phyloP scores from a whole-genome alignment of 2,797 vertebrate genomes.

The Molossus molossus region DNA sequence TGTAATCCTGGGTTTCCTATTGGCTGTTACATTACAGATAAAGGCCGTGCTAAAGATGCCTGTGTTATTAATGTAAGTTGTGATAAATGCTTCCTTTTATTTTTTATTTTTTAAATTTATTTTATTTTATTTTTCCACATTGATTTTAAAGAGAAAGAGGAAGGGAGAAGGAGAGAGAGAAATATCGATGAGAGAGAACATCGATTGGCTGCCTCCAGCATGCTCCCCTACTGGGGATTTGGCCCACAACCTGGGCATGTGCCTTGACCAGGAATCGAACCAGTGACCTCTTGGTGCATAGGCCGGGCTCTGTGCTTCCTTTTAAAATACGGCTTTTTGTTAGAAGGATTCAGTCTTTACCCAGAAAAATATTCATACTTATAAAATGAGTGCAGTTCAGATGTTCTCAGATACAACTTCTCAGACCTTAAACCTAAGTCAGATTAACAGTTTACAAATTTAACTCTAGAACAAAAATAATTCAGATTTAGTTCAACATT shows the following conservation, averaged over 20 bases:
- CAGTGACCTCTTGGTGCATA: not conserved
- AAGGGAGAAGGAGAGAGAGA: not conserved
- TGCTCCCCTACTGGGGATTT: not conserved
- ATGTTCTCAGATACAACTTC: not conserved
- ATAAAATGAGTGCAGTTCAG: not conserved
- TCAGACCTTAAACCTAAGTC: not conserved
- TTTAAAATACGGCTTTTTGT: not conserved
- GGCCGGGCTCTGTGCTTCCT: not conserved
- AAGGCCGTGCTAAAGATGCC: conserved; percentile 94
- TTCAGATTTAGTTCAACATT: not conserved
- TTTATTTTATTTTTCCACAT: not conserved
- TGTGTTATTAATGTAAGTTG: conserved; percentile 95
- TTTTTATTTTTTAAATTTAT: not conserved
- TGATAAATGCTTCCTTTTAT: conserved; percentile 36
- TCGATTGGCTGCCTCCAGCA: not conserved
- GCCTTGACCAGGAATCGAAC: not conserved
- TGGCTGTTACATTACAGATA: conserved; percentile 95
- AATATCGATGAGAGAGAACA: not conserved
- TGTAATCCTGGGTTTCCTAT: conserved; percentile 97
- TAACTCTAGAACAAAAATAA: conserved; percentile 61
- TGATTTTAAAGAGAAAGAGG: not conserved
- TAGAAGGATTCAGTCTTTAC: conserved; percentile 48
- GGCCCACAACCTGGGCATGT: not conserved
- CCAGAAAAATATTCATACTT: not conserved
- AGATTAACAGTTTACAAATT: conserved; percentile 49